These are phyloP conservation scores for Agrypnus murinus DNA, from an alignment of 2,888 invertebrate genomes.

Conservation along the genomic window DNA sequence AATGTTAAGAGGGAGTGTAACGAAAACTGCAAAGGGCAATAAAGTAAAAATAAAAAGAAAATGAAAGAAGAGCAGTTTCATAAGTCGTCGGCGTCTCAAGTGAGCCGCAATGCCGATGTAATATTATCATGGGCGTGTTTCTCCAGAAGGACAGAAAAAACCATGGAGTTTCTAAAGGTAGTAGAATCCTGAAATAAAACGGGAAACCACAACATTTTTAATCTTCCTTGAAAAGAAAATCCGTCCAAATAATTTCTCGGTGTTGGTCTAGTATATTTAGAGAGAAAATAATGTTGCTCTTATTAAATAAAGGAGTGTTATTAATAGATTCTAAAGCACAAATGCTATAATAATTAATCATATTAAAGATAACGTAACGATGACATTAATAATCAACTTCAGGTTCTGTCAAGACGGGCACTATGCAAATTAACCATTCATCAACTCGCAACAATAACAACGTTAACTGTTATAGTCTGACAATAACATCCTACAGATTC, in stretches of 20 bases:
- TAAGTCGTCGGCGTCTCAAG: slow-evolving; percentile 37
- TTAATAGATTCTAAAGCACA: slow-evolving; percentile 18
- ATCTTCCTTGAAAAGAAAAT: neutral
- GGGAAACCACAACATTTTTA: neutral
- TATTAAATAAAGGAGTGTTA: slow-evolving; percentile 6
- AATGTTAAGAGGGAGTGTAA: neutral
- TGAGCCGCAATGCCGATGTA: slow-evolving; percentile 33
- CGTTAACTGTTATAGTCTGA: slow-evolving; percentile 12
- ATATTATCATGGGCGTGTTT: slow-evolving; percentile 37
- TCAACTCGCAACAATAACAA: slow-evolving; percentile 25
- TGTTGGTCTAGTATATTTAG: neutral
- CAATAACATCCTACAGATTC: slow-evolving; percentile 6
- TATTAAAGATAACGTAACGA: slow-evolving; percentile 31
- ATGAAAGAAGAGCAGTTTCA: slow-evolving; percentile 34
- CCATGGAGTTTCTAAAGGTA: slow-evolving; percentile 10
- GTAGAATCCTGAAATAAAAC: no score
- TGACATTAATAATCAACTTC: slow-evolving; percentile 26
- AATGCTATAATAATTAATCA: slow-evolving; percentile 15
- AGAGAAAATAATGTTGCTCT: slow-evolving; percentile 5
- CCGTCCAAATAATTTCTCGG: neutral
- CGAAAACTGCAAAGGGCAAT: slow-evolving; percentile 24
- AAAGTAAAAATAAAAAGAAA: slow-evolving; percentile 31
- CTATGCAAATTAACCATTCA: slow-evolving; percentile 30
- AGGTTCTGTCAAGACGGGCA: slow-evolving; percentile 27
- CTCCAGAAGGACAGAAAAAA: neutral